Evolutionary conservation across 2,797 vertebrate species (phyloP).

Genomic region (Pseudochirops cupreus): DNA sequence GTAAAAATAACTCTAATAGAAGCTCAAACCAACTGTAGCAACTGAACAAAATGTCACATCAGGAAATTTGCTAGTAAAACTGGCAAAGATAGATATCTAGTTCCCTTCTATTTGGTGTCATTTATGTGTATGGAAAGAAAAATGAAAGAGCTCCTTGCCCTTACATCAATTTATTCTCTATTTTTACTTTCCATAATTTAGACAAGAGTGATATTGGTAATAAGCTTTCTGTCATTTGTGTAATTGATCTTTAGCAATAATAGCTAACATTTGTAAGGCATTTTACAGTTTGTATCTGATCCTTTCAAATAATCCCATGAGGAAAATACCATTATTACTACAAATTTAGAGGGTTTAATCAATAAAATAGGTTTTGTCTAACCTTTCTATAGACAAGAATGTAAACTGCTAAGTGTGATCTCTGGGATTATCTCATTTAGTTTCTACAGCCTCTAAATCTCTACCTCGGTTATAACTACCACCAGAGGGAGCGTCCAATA

Average conservation of each 20-base stretch:
- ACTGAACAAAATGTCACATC: not conserved
- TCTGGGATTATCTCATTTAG: not conserved
- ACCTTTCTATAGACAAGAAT: not conserved
- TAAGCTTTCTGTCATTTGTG: not conserved
- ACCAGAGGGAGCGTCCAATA: conserved; percentile 53
- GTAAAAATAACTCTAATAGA: not conserved
- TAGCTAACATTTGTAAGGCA: not conserved
- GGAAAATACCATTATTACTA: not conserved
- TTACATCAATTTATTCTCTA: not conserved
- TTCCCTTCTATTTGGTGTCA: not conserved
- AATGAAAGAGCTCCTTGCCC: not conserved
- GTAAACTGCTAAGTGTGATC: not conserved
- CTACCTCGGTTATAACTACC: not conserved
- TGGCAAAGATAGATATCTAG: not conserved
- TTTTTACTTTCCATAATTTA: not conserved
- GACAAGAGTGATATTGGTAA: not conserved
- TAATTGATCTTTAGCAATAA: not conserved
- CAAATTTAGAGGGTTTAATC: not conserved
- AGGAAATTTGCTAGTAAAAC: not conserved
- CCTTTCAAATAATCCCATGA: not conserved
- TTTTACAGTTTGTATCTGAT: not conserved
- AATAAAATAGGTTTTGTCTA: not conserved
- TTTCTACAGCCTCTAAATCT: not conserved
- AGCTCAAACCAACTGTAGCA: not conserved
- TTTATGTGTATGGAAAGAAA: not conserved